Evolutionary conservation across 2,888 invertebrate species (phyloP).

Genomic region (Drosophila greeni): DNA sequence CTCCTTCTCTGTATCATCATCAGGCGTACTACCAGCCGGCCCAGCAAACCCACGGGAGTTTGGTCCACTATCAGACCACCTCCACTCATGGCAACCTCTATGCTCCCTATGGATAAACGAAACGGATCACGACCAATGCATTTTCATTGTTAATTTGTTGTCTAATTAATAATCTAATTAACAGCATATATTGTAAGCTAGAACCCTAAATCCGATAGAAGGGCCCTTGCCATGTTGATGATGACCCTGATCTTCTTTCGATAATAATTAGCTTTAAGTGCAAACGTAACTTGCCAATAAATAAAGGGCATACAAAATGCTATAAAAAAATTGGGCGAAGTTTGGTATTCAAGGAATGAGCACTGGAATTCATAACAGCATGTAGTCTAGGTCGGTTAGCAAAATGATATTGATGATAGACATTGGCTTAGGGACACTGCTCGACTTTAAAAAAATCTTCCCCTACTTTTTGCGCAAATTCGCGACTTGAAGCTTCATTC

Average conservation of each 20-base stretch:
- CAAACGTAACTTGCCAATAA: slow-evolving; percentile 61
- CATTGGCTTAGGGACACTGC: background rate
- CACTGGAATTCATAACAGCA: background rate
- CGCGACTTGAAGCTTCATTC: background rate
- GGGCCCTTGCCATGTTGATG: slow-evolving; percentile 64
- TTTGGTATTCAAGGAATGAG: background rate
- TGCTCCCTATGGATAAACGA: slow-evolving; percentile 40
- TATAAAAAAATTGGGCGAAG: too few relatives aligned
- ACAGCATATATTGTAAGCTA: slow-evolving; percentile 17
- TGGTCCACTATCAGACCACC: slow-evolving; percentile 53
- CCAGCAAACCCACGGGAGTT: slow-evolving; percentile 63
- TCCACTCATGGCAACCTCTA: slow-evolving; percentile 61
- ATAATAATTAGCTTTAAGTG: slow-evolving; percentile 21
- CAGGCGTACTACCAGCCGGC: slow-evolving; percentile 69
- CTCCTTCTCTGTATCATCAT: slow-evolving; percentile 65
- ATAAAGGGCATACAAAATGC: slow-evolving; percentile 65
- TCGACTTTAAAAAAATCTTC: background rate
- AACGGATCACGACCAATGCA: slow-evolving; percentile 35
- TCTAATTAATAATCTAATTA: slow-evolving; percentile 26
- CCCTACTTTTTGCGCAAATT: background rate
- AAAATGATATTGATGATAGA: background rate
- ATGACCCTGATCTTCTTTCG: slow-evolving; percentile 49
- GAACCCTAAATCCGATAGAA: slow-evolving; percentile 52
- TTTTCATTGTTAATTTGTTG: slow-evolving; percentile 39
- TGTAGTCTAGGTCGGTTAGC: background rate